Conservation (phyloP, 2,888 invertebrate species). For the Acheta domesticus region DNA sequence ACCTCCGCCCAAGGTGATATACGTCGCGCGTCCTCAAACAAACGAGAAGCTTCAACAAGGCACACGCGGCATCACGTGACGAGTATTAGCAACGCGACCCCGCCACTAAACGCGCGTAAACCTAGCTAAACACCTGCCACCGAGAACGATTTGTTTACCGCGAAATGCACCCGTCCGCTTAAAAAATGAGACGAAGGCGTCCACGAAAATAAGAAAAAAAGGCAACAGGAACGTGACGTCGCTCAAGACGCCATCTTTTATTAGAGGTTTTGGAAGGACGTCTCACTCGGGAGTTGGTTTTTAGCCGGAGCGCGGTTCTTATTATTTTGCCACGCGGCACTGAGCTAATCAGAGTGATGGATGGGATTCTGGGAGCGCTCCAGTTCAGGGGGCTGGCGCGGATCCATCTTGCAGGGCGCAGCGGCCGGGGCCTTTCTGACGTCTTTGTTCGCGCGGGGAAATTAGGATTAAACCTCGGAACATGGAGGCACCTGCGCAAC, state of each 20-base stretch:
- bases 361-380: neutral
- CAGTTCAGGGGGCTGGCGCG: neutral
- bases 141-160: neutral
- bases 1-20: neutral
- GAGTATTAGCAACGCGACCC: neutral
- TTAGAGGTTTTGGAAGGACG: slow-evolving; percentile 7
- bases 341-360: neutral
- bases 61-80: neutral
- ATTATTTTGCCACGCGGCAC: neutral
- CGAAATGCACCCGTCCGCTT: neutral
- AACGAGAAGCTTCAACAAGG: neutral
- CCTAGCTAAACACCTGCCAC: neutral
- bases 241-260: neutral
- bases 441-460: slow-evolving; percentile 1
- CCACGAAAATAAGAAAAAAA: neutral
- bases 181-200: neutral
- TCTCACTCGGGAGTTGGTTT: neutral
- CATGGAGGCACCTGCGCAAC: neutral
- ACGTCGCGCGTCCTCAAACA: neutral
- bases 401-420: neutral
- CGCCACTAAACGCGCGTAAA: neutral
- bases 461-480: neutral
- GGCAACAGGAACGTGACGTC: neutral
- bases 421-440: neutral
- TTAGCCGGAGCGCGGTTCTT: neutral